Percentiles rank a stretch among this genome's conserved stretches.
phyloP scores from a whole-genome alignment of 2,113 vertebrate species.

The Motacilla alba region DNA sequence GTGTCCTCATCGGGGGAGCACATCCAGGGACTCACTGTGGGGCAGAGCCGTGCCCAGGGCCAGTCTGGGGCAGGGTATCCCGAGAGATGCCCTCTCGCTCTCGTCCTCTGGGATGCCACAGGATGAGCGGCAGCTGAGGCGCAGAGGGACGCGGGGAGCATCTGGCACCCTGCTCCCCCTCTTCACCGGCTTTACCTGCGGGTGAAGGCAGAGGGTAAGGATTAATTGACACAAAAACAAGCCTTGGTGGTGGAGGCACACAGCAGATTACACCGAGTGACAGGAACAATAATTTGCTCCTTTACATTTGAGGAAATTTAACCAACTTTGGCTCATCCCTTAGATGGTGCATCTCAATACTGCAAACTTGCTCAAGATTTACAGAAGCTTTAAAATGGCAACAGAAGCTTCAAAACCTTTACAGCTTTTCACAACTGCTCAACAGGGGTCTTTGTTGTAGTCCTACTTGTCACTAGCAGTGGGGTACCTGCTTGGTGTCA shows the following conservation, averaged over 20 bases:
- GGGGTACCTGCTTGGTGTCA: neutral
- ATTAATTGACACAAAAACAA: neutral
- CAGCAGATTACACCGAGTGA: neutral
- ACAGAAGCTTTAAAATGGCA: neutral
- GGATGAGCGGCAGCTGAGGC: neutral
- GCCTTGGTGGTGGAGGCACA: neutral
- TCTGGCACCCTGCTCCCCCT: neutral
- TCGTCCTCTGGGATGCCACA: neutral
- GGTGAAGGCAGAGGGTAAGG: neutral
- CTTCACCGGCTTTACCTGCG: fast-evolving
- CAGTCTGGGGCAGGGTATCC: neutral
- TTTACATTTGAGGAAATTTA: neutral
- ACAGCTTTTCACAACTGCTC: neutral
- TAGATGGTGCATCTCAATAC: fast-evolving
- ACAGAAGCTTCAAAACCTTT: neutral
- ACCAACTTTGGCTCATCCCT: neutral
- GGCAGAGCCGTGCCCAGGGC: neutral
- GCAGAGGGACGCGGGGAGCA: neutral
- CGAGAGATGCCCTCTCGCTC: neutral
- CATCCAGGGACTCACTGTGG: neutral
- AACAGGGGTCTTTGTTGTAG: neutral
- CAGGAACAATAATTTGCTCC: neutral
- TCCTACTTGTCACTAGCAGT: neutral
- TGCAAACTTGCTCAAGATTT: fast-evolving
- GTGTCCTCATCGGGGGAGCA: neutral